phyloP scores from a whole-genome alignment of 2,888 invertebrate species.

The Drosophila gaucha region DNA sequence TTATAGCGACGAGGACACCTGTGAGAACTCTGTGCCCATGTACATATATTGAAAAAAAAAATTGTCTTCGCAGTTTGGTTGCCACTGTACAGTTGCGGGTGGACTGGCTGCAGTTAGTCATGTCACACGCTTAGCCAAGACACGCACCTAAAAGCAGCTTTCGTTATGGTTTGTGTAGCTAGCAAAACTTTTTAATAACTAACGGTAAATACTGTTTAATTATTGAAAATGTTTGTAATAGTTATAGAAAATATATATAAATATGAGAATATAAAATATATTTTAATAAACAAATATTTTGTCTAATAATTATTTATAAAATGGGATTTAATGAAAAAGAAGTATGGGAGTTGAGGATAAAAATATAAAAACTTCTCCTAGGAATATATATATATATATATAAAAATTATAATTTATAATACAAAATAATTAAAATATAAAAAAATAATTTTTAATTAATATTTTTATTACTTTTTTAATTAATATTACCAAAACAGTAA shows the following conservation, averaged over 20 bases:
- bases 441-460: too few relatives aligned
- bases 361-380: too few relatives aligned
- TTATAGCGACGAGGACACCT: constrained; percentile 66
- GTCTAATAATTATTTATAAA: too few relatives aligned
- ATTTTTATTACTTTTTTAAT: too few relatives aligned
- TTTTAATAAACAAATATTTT: not conserved
- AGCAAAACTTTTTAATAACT: not conserved
- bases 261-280: not conserved
- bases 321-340: too few relatives aligned
- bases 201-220: constrained; percentile 33
- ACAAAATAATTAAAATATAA: too few relatives aligned
- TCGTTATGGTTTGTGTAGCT: not conserved
- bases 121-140: constrained; percentile 7
- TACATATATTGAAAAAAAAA: constrained; percentile 46
- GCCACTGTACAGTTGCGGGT: constrained; percentile 4
- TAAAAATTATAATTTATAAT: too few relatives aligned
- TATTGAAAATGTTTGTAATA: not conserved
- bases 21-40: constrained; percentile 77
- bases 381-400: too few relatives aligned
- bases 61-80: constrained; percentile 1
- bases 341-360: too few relatives aligned
- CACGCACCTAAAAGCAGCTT: constrained; percentile 25
- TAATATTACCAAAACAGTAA: too few relatives aligned
- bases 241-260: not conserved
- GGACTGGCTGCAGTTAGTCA: constrained; percentile 11